phyloP scores from a whole-genome alignment of 2,113 vertebrate species.

The Platysternon megacephalum region DNA sequence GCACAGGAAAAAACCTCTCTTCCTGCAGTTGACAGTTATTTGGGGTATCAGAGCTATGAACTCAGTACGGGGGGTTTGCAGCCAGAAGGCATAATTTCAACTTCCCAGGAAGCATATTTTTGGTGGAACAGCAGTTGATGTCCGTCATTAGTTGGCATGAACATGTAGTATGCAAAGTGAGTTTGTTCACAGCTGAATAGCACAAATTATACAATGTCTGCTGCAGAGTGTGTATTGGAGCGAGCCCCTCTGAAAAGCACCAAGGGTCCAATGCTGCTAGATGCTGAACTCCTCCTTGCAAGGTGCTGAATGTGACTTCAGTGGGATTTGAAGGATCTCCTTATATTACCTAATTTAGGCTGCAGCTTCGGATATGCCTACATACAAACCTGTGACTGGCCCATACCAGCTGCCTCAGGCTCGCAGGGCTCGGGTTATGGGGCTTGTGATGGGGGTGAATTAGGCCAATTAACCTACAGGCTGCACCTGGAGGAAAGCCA shows the following conservation, averaged over 20 bases:
- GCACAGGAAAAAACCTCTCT: neutral
- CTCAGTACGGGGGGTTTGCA: neutral
- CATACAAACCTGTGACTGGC: neutral
- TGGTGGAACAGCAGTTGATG: neutral
- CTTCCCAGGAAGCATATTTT: neutral
- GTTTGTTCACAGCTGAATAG: neutral
- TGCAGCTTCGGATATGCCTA: neutral
- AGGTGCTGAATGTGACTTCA: neutral
- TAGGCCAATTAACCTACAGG: neutral
- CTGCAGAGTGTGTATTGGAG: neutral
- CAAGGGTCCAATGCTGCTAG: neutral
- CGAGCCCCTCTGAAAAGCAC: neutral
- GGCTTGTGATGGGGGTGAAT: neutral
- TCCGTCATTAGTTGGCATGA: neutral
- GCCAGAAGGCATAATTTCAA: neutral
- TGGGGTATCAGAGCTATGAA: neutral
- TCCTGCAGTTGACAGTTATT: neutral
- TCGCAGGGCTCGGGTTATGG: neutral
- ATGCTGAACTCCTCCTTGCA: neutral
- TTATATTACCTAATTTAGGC: neutral
- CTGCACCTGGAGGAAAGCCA: neutral
- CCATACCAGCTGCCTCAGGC: neutral
- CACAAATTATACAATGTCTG: neutral
- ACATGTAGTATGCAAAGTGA: neutral
- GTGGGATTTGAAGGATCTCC: neutral